Evolutionary conservation across 1,140 invertebrate species (phyloP), one percentile per base, ranked within the genome.

Genomic region (Drosophila insularis): DNA sequence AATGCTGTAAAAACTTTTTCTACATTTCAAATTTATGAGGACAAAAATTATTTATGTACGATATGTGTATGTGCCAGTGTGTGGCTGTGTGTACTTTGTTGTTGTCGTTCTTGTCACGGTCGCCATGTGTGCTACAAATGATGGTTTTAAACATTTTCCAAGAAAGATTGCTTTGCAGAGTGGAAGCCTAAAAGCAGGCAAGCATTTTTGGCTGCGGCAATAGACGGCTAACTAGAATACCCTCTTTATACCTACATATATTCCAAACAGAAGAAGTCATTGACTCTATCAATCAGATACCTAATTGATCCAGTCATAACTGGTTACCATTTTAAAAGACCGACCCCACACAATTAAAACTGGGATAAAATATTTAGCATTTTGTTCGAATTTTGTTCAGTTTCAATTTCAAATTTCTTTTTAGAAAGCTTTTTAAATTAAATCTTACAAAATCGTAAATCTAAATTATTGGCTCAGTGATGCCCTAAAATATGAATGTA

Each of bases 21-120:
- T 71, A 63, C 80, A 80, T 89, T 80, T 63, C n/a, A 80, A 89
- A 89, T 89, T 89, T 89, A 89, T 89, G 85, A 89, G 77, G 71
- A 53, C 58, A 84, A 78, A 89, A 79, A 89, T 89, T 89, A 89
- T 89, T 89, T 89, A 89, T 82, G 27, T 27, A 27, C 27, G 27
- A 74, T 80, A 62, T 70, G 66, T 71, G 71, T 67, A 59, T 62
- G 67, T 67, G 37, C 55, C 66, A 56, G 59, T 63, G 37, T 70
- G 14, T 40, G 13, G 0, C 4, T 76, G 80, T 79, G 65, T 68
- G 66, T 68, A 59, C 27, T 61, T 63, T 64, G 70, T 67, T 50
- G 37, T 63, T 69, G 60, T 56, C 59, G 46, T 58, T 59, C 62
- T 53, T 68, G 55, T 58, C 55, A 63, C 43, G 72, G 65, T 59